These are phyloP conservation scores for Barbus barbus DNA, from an alignment of 2,113 vertebrate genomes.

Conservation along the genomic window DNA sequence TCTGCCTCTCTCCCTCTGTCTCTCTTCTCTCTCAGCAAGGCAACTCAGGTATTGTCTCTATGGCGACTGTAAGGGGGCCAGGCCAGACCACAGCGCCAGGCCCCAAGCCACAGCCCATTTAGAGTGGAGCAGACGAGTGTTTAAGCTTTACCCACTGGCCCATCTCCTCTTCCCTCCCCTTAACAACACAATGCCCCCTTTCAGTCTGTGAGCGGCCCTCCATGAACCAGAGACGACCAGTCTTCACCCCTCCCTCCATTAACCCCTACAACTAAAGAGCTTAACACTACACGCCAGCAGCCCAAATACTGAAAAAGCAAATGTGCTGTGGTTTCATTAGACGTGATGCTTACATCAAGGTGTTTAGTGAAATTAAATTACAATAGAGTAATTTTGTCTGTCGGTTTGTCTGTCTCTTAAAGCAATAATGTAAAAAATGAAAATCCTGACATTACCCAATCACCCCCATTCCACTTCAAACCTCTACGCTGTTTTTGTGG, in stretches of 20 bases:
- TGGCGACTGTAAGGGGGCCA: constrained; percentile 59
- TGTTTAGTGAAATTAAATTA: not conserved
- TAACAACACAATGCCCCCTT: constrained; percentile 73
- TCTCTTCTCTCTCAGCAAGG: constrained; percentile 40
- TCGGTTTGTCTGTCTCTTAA: not conserved
- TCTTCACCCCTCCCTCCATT: constrained; percentile 56
- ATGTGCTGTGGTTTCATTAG: not conserved
- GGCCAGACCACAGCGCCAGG: constrained; percentile 58
- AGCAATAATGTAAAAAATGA: constrained; percentile 29
- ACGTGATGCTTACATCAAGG: constrained; percentile 12
- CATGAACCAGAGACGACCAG: constrained; percentile 59
- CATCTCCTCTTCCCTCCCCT: constrained; percentile 61
- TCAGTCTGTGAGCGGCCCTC: constrained; percentile 67
- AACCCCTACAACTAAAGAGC: constrained; percentile 63
- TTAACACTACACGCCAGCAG: constrained; percentile 59
- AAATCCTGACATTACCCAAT: not conserved
- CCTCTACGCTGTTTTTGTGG: not conserved
- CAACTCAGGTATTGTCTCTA: constrained; percentile 56
- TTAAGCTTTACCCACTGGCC: constrained; percentile 67
- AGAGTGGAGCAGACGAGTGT: constrained; percentile 64
- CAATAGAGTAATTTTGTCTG: not conserved
- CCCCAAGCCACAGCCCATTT: constrained; percentile 63
- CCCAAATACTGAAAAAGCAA: not conserved
- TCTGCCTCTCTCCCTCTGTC: not conserved
- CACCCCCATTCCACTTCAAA: not conserved